Conservation (phyloP, 1,140 invertebrate species). For the Bombus huntii region DNA sequence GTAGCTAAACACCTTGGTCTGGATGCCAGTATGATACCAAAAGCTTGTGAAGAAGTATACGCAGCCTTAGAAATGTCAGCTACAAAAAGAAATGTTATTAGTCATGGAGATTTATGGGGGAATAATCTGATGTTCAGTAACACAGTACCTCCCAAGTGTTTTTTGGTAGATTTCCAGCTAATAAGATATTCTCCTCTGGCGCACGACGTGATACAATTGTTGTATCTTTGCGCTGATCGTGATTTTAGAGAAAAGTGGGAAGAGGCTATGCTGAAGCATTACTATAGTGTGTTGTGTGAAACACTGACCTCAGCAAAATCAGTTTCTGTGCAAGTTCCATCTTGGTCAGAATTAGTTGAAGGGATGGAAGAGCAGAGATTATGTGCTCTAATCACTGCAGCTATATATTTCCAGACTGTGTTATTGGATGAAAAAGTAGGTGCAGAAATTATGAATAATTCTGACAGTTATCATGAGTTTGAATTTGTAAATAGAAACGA, state of each 20-base stretch:
- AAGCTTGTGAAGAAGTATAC: conserved; percentile 76
- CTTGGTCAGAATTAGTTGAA: conserved; percentile 71
- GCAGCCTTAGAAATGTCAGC: conserved; percentile 80
- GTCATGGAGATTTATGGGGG: conserved; percentile 85
- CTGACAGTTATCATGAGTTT: conserved; percentile 65
- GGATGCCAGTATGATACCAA: conserved; percentile 69
- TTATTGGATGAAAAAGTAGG: conserved; percentile 71
- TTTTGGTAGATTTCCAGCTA: conserved; percentile 85
- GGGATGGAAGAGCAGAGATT: conserved; percentile 76
- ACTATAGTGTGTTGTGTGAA: conserved; percentile 72
- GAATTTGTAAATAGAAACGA: conserved; percentile 66
- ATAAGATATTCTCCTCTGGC: conserved; percentile 82
- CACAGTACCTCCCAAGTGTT: conserved; percentile 78
- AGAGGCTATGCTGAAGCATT: conserved; percentile 73
- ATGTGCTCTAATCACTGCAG: conserved; percentile 70
- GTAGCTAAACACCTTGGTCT: conserved; percentile 70
- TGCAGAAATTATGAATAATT: conserved; percentile 62
- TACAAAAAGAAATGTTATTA: conserved; percentile 83
- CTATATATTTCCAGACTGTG: conserved; percentile 72
- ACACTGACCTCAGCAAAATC: conserved; percentile 44
- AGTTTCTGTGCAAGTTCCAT: conserved; percentile 52
- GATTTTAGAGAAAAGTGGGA: conserved; percentile 70
- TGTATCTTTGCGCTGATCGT: conserved; percentile 74
- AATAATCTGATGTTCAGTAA: conserved; percentile 85
- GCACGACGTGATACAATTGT: conserved; percentile 80